Conservation (phyloP, 2,888 invertebrate genomes). For the Nasonia oneida region DNA sequence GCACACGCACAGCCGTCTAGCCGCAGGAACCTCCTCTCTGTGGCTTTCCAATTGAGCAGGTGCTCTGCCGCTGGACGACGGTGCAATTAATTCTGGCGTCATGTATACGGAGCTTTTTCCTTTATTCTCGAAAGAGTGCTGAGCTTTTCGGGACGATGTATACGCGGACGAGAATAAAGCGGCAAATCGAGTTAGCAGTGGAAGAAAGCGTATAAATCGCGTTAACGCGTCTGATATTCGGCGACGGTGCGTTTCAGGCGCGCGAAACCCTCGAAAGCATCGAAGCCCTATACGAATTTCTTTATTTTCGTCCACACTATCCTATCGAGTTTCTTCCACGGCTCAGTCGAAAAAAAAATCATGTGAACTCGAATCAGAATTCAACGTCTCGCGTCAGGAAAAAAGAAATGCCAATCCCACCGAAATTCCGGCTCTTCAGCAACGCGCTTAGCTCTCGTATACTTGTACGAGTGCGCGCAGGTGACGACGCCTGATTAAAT, state of each 20-base stretch:
- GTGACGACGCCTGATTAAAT: constrained; percentile 28
- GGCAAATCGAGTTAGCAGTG: neutral
- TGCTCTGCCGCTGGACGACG: neutral
- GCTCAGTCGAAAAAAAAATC: neutral
- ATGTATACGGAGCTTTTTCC: neutral
- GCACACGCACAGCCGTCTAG: neutral
- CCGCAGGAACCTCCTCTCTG: neutral
- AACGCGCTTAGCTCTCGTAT: neutral
- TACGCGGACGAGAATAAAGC: neutral
- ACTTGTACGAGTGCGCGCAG: constrained; percentile 11
- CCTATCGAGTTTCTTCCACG: neutral
- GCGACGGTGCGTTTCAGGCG: neutral
- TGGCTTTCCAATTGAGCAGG: constrained; percentile 15
- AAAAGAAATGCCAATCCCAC: neutral
- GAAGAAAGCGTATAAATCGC: neutral
- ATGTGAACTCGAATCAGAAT: neutral
- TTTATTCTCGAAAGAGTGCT: neutral
- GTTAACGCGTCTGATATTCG: constrained; percentile 6
- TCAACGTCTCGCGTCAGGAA: neutral
- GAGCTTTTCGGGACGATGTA: too few species aligned
- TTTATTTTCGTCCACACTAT: neutral
- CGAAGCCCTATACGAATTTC: constrained; percentile 24
- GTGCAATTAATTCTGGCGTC: neutral
- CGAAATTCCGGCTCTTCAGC: neutral
- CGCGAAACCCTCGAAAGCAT: constrained; percentile 37